Conservation (phyloP, 2,113 vertebrate genomes). For the Raja brachyura region DNA sequence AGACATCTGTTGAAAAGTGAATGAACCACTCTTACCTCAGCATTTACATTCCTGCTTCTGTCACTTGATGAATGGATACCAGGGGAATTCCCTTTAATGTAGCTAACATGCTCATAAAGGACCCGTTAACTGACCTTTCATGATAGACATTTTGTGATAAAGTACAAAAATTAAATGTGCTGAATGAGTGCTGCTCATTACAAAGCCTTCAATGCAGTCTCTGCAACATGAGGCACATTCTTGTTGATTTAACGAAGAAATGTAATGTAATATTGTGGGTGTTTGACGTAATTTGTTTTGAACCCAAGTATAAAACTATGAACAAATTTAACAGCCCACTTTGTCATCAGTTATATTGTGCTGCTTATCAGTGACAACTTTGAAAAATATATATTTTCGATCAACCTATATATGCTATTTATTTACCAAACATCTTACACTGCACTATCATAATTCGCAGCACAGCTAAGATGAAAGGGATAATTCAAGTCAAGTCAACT, state of each 20-base stretch:
- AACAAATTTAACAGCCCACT: background rate
- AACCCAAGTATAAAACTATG: background rate
- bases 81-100: conserved; percentile 35
- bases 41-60: conserved; percentile 36
- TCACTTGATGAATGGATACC: conserved; percentile 35
- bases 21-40: conserved; percentile 12
- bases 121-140: conserved; percentile 32
- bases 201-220: background rate
- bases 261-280: conserved; percentile 25
- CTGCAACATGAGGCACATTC: background rate
- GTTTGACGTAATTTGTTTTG: background rate
- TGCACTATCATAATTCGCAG: background rate
- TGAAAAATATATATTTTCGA: background rate
- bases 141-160: conserved; percentile 29
- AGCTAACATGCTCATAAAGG: conserved; percentile 36
- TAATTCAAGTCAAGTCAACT: background rate
- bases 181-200: conserved; percentile 25
- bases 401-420: background rate
- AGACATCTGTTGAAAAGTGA: conserved; percentile 34
- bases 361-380: background rate
- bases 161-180: conserved; percentile 35
- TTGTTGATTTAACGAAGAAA: background rate
- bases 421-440: background rate
- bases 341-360: background rate
- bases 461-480: background rate